Evolutionary conservation across 2,888 invertebrate genomes (phyloP).

Genomic region (Callosobruchus maculatus): DNA sequence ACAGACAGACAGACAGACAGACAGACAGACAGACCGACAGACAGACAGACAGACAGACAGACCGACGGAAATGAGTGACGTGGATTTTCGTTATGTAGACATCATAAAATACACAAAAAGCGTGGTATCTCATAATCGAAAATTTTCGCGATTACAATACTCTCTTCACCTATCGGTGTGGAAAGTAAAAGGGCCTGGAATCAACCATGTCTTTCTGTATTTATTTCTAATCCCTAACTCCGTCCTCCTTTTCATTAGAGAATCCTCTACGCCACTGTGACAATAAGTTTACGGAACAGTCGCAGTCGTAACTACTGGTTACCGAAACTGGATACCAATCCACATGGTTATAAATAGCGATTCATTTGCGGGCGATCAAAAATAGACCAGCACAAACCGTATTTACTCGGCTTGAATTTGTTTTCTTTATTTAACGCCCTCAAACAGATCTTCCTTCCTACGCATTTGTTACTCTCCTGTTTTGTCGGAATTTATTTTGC

Average conservation of each 20-base stretch:
- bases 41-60: no score
- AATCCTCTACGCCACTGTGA: neutral
- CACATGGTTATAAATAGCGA: neutral
- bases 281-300: neutral
- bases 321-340: neutral
- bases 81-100: no score
- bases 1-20: no score
- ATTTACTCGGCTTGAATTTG: neutral
- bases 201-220: no score
- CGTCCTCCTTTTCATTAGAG: neutral
- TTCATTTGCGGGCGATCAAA: neutral
- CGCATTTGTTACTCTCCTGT: neutral
- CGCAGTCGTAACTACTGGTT: neutral
- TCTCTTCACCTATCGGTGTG: no score
- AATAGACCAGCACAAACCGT: neutral
- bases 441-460: neutral
- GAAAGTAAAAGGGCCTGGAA: no score
- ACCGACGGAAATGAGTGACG: no score
- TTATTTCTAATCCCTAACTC: no score
- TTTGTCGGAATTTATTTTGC: neutral
- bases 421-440: neutral
- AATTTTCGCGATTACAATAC: no score
- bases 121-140: no score
- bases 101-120: no score
- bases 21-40: no score